phyloP scores from a whole-genome alignment of 2,797 vertebrate genomes.

The Pyrocephalus nanus region DNA sequence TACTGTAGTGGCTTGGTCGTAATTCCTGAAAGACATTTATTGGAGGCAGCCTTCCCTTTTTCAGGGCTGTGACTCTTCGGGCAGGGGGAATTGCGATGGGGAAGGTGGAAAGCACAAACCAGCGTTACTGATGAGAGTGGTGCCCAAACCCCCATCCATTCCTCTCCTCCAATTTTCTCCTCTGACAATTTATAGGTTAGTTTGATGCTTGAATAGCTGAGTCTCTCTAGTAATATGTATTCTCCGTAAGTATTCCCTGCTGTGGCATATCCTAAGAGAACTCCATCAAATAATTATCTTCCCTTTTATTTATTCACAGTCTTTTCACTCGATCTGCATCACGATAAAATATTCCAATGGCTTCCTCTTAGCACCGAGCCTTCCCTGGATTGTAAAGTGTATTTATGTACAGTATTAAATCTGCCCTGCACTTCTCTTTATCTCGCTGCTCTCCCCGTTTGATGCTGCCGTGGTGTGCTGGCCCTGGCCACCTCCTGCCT shows the following conservation, averaged over 20 bases:
- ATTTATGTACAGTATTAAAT: constrained; percentile 78
- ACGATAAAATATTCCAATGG: constrained; percentile 78
- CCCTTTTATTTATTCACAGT: constrained; percentile 80
- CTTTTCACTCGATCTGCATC: constrained; percentile 81
- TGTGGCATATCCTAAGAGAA: constrained; percentile 80
- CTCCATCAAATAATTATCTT: constrained; percentile 83
- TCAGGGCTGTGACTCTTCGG: constrained; percentile 51
- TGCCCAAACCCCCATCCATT: constrained; percentile 63
- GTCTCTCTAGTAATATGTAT: constrained; percentile 75
- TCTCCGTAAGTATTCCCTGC: constrained; percentile 77
- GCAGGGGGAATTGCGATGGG: constrained; percentile 28
- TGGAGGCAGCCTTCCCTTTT: constrained; percentile 39
- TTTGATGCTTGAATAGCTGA: constrained; percentile 74
- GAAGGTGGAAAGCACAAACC: constrained; percentile 50
- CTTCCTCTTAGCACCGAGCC: constrained; percentile 70
- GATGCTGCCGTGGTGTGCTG: background rate
- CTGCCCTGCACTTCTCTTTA: constrained; percentile 3
- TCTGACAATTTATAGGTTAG: constrained; percentile 77
- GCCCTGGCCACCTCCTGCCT: background rate
- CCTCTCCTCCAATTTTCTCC: constrained; percentile 70
- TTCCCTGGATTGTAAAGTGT: constrained; percentile 74
- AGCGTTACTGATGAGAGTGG: constrained; percentile 48
- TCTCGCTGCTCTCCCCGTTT: background rate
- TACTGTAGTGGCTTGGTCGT: constrained; percentile 65
- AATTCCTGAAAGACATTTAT: constrained; percentile 77